Conservation (phyloP, 1,140 invertebrate species). For the Calycopis cecrops region DNA sequence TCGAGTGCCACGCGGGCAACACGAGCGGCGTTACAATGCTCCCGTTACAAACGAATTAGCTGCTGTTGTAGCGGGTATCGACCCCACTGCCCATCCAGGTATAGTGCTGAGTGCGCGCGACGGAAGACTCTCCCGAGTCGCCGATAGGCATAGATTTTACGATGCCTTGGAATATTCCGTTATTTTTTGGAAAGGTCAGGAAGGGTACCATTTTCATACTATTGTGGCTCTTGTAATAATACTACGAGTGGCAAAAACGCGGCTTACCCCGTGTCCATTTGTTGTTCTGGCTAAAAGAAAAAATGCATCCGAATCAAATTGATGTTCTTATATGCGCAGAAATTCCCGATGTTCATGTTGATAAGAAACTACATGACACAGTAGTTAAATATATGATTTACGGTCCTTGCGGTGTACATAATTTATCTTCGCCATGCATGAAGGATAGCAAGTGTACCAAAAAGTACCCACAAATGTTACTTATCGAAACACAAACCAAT, state of each 20-base stretch:
- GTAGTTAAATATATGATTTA: conserved; percentile 63
- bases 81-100: no score
- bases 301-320: conserved; percentile 44
- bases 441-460: conserved; percentile 36
- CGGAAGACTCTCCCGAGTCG: no score
- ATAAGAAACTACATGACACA: conserved; percentile 46
- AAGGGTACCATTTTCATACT: conserved; percentile 32
- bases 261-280: conserved; percentile 68
- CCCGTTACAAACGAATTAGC: no score
- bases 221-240: conserved; percentile 31
- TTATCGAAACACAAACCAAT: conserved; percentile 25
- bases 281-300: conserved; percentile 51
- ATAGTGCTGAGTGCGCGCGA: no score
- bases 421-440: conserved; percentile 36
- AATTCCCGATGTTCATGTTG: conserved; percentile 58
- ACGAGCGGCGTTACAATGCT: no score
- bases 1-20: no score
- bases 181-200: conserved; percentile 31
- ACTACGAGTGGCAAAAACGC: conserved; percentile 60
- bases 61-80: no score
- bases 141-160: no score
- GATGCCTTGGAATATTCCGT: conserved; percentile 21
- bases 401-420: conserved; percentile 35
- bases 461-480: conserved; percentile 25
- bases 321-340: conserved; percentile 66